Evolutionary conservation across 2,797 vertebrate genomes (phyloP).

Genomic region (Morelia viridis): DNA sequence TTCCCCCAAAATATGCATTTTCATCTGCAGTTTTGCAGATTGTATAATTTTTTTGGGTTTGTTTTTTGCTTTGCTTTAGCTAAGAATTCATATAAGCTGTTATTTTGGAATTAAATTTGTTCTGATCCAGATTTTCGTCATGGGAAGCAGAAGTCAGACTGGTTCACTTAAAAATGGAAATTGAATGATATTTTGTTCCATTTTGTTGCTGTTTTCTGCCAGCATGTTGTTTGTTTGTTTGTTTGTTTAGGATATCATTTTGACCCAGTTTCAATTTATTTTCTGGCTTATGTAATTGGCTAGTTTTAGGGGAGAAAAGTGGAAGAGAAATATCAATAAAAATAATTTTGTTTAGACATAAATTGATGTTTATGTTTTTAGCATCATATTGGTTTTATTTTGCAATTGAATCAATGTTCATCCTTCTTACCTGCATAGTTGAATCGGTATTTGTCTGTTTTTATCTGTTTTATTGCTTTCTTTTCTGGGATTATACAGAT

Average conservation of each 20-base stretch:
- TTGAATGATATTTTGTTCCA: background rate
- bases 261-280: background rate
- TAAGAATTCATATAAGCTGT: background rate
- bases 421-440: background rate
- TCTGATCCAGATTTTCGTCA: background rate
- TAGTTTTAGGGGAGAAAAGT: background rate
- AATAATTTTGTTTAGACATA: background rate
- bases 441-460: background rate
- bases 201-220: background rate
- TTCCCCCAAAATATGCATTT: background rate
- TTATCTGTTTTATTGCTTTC: background rate
- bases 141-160: background rate
- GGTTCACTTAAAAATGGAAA: constrained; percentile 1
- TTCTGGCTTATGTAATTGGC: background rate
- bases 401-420: background rate
- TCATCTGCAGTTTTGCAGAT: background rate
- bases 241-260: background rate
- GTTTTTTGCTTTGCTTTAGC: background rate
- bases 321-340: background rate
- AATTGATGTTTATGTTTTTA: background rate
- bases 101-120: background rate
- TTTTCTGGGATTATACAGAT: background rate
- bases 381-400: background rate
- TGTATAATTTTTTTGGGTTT: background rate
- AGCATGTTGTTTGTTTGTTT: background rate